phyloP scores from a whole-genome alignment of 2,113 vertebrate species.

The Eurypyga helias region DNA sequence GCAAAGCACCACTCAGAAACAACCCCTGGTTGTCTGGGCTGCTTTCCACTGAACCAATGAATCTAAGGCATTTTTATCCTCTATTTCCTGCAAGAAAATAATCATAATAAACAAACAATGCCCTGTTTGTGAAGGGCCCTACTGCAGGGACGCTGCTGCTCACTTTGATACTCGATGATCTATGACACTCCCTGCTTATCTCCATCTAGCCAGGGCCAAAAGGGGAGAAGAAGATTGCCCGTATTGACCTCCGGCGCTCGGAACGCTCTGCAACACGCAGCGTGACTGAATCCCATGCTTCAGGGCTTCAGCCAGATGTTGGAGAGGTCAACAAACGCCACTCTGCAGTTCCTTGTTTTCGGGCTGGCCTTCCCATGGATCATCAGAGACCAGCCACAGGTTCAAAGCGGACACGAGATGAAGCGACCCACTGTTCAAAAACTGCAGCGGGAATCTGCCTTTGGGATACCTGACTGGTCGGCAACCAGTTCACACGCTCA shows the following conservation, averaged over 20 bases:
- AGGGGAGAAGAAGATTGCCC: neutral
- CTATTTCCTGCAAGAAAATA: neutral
- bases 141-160: neutral
- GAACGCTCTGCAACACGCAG: neutral
- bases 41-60: neutral
- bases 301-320: constrained; percentile 34
- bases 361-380: neutral
- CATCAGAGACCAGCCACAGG: neutral
- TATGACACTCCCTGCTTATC: constrained; percentile 15
- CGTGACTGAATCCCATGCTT: neutral
- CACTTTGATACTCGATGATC: constrained; percentile 12
- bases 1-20: neutral
- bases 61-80: neutral
- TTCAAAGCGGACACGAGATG: neutral
- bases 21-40: neutral
- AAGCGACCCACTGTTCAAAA: neutral
- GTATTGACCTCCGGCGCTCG: neutral
- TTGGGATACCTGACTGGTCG: neutral
- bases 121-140: neutral
- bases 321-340: neutral
- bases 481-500: neutral
- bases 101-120: neutral
- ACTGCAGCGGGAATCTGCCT: neutral
- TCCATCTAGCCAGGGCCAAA: neutral
- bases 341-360: neutral